These are phyloP conservation scores for Rhincodon typus DNA, from an alignment of 2,797 vertebrate genomes.

Conservation along the genomic window DNA sequence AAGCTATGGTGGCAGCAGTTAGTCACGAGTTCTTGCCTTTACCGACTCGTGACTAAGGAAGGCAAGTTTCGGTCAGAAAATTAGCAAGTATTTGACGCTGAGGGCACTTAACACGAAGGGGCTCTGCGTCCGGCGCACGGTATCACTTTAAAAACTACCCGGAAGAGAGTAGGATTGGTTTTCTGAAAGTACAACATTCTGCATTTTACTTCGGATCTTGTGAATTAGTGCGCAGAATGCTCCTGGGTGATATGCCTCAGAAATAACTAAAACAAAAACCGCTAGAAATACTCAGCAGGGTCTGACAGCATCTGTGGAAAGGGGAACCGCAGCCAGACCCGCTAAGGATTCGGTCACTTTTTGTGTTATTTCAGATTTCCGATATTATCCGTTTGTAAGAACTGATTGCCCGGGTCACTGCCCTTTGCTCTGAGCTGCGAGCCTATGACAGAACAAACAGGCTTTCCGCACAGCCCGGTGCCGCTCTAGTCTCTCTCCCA, in stretches of 20 bases:
- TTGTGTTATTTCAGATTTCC: too few relatives aligned
- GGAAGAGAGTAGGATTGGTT: neutral
- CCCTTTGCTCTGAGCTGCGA: neutral
- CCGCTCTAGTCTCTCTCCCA: too few relatives aligned
- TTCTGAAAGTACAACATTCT: neutral
- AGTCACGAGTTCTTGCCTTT: neutral
- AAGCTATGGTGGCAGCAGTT: neutral
- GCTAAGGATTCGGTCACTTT: too few relatives aligned
- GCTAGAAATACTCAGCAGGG: too few relatives aligned
- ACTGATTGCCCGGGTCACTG: neutral
- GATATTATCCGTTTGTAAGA: neutral
- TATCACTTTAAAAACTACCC: neutral
- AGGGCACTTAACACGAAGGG: neutral
- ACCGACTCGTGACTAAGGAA: neutral
- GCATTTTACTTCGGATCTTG: too few relatives aligned
- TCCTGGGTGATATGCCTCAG: too few relatives aligned
- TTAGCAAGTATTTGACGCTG: neutral
- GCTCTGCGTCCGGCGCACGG: too few relatives aligned
- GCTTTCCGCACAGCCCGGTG: too few relatives aligned
- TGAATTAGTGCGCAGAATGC: neutral
- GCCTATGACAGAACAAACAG: neutral
- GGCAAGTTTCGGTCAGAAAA: neutral
- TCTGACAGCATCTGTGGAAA: too few relatives aligned
- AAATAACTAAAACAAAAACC: too few relatives aligned
- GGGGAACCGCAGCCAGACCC: too few relatives aligned